These are phyloP conservation scores for Spondyliosoma cantharus DNA, from an alignment of 2,797 vertebrate genomes.

Conservation along the genomic window DNA sequence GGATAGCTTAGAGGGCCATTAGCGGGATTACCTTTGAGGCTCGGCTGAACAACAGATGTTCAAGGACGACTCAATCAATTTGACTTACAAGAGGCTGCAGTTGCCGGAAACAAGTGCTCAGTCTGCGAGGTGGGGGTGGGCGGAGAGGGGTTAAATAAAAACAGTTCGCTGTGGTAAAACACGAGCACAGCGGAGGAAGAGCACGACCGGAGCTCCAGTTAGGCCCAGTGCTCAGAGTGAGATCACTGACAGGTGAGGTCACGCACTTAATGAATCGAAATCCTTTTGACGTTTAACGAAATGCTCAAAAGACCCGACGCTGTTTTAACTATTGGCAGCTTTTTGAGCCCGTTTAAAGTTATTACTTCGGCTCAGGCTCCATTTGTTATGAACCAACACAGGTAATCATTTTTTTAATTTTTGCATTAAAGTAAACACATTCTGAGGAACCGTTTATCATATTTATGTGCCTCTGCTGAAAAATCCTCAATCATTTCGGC, in stretches of 20 bases:
- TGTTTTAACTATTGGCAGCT: slow-evolving; percentile 29
- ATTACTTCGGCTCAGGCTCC: slow-evolving; percentile 9
- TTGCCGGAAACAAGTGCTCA: slow-evolving; percentile 76
- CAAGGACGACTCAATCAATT: slow-evolving; percentile 87
- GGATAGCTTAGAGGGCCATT: slow-evolving; percentile 89
- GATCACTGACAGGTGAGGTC: slow-evolving; percentile 60
- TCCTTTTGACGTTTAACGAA: slow-evolving; percentile 36
- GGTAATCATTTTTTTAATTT: background rate
- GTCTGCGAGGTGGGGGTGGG: slow-evolving; percentile 45
- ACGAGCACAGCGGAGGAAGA: slow-evolving; percentile 48
- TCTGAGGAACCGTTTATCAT: slow-evolving; percentile 18
- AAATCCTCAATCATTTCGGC: slow-evolving; percentile 9
- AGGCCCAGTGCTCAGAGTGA: slow-evolving; percentile 53
- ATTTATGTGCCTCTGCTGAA: slow-evolving; percentile 21
- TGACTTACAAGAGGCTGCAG: slow-evolving; percentile 83
- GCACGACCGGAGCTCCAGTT: slow-evolving; percentile 40
- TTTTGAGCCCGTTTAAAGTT: slow-evolving; percentile 21
- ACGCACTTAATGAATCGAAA: slow-evolving; percentile 45
- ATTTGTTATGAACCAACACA: slow-evolving; percentile 16
- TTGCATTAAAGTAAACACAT: slow-evolving; percentile 30
- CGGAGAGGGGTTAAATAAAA: slow-evolving; percentile 61
- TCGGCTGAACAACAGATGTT: slow-evolving; percentile 87
- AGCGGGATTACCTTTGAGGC: slow-evolving; percentile 88
- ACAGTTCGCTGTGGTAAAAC: slow-evolving; percentile 56
- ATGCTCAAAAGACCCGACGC: slow-evolving; percentile 37